Percentiles rank a stretch among this genome's conserved stretches.
phyloP scores from a whole-genome alignment of 2,113 vertebrate genomes.

The Pongo abelii region DNA sequence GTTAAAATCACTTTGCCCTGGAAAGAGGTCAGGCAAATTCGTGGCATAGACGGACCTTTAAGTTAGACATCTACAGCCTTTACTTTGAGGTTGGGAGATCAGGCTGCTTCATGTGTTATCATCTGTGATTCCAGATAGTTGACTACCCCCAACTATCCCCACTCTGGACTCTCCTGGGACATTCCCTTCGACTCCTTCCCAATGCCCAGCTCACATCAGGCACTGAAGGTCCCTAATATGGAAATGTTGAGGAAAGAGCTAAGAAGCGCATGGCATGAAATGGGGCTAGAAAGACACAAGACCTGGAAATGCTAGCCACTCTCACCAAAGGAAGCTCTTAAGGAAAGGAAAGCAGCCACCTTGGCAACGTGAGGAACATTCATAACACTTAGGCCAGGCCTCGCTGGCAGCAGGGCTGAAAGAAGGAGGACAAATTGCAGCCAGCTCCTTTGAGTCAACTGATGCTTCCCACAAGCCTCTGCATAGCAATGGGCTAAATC shows the following conservation, averaged over 20 bases:
- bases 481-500: accelerated
- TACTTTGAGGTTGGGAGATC: slow-evolving; percentile 35
- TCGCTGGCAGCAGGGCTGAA: not conserved
- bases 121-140: slow-evolving; percentile 54
- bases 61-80: slow-evolving; percentile 43
- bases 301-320: not conserved
- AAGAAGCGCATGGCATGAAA: not conserved
- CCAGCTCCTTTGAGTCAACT: not conserved
- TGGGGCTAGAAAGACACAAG: not conserved
- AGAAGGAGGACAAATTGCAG: not conserved
- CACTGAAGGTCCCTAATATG: not conserved
- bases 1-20: not conserved
- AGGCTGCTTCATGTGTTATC: slow-evolving; percentile 48
- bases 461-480: not conserved
- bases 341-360: not conserved
- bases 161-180: not conserved
- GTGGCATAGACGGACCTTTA: slow-evolving; percentile 28
- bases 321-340: not conserved
- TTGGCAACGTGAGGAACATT: not conserved
- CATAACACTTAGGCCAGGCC: not conserved
- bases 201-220: not conserved
- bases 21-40: slow-evolving; percentile 21
- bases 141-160: not conserved
- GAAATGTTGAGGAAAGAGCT: not conserved
- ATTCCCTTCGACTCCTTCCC: not conserved